Evolutionary conservation across 2,888 invertebrate species (phyloP).

Genomic region (Platynereis dumerilii): DNA sequence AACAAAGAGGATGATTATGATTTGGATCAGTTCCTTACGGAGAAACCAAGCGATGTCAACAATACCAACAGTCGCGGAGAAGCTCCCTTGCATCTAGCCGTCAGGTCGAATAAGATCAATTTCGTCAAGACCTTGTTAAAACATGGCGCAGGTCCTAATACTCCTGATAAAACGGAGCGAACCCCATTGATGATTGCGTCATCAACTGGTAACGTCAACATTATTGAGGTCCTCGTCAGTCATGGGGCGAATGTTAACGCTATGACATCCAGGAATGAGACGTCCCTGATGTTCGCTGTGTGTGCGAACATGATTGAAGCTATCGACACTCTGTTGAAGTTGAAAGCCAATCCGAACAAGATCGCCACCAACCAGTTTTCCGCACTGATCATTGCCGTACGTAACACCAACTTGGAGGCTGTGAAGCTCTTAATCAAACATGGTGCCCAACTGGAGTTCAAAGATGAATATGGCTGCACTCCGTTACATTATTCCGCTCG

Average conservation of each 20-base stretch:
- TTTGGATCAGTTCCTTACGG: too few species aligned
- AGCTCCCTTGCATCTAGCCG: constrained; percentile 27
- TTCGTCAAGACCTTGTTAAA: constrained; percentile 15
- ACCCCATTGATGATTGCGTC: constrained; percentile 23
- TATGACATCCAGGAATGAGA: not conserved
- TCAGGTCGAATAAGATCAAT: not conserved
- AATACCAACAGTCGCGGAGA: constrained; percentile 1
- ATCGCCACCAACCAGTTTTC: constrained; percentile 2
- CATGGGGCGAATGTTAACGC: constrained; percentile 3
- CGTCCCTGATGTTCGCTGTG: constrained; percentile 20
- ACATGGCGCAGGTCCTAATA: constrained; percentile 17
- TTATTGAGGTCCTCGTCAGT: not conserved
- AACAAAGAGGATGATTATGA: too few species aligned
- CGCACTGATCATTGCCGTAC: constrained; percentile 26
- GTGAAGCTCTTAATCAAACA: constrained; percentile 4
- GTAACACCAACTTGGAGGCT: constrained; percentile 16
- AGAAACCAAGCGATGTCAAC: not conserved
- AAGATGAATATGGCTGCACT: not conserved
- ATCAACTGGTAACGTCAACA: not conserved
- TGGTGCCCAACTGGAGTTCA: not conserved
- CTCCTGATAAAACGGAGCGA: constrained; percentile 15
- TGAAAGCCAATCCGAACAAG: too few species aligned
- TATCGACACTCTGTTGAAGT: constrained; percentile 17
- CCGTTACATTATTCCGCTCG: not conserved
- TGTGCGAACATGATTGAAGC: constrained; percentile 29